Evolutionary conservation across 2,797 vertebrate genomes (phyloP).

Genomic region (Pelodytes ibericus): DNA sequence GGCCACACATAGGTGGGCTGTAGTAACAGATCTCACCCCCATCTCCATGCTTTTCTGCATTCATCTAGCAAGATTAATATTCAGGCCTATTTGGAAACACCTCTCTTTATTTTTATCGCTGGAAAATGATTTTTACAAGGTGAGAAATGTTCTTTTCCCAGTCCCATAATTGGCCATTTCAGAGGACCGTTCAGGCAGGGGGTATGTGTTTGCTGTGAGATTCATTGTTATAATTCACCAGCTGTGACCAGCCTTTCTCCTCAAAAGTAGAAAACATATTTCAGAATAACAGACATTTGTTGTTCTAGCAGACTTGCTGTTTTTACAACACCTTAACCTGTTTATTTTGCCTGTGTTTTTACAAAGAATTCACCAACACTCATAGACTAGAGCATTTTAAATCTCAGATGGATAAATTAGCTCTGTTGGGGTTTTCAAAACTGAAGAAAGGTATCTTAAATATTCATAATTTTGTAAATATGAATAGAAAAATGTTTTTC

Average conservation of each 20-base stretch:
- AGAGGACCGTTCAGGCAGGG: slow-evolving; percentile 42
- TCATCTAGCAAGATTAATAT: slow-evolving; percentile 11
- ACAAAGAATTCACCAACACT: not conserved
- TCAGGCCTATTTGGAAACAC: slow-evolving; percentile 9
- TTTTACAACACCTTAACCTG: slow-evolving; percentile 21
- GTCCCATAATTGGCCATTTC: slow-evolving; percentile 45
- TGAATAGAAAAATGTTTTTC: not conserved
- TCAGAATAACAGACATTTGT: slow-evolving; percentile 41
- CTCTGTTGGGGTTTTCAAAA: not conserved
- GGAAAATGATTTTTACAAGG: slow-evolving; percentile 25
- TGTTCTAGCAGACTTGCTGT: slow-evolving; percentile 17
- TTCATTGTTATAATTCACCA: slow-evolving; percentile 49
- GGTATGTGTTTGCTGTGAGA: slow-evolving; percentile 42
- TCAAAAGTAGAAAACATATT: slow-evolving; percentile 34
- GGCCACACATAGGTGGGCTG: not conserved
- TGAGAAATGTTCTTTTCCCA: slow-evolving; percentile 54
- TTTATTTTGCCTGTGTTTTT: slow-evolving; percentile 25
- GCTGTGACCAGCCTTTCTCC: slow-evolving; percentile 51
- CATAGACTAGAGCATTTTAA: slow-evolving; percentile 1
- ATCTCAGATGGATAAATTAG: slow-evolving; percentile 1
- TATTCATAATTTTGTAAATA: not conserved
- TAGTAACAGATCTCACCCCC: not conserved
- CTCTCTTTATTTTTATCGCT: slow-evolving; percentile 21
- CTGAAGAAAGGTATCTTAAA: not conserved
- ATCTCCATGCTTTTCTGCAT: not conserved